phyloP scores from a whole-genome alignment of 1,140 invertebrate genomes.

The Kradibia gibbosae region DNA sequence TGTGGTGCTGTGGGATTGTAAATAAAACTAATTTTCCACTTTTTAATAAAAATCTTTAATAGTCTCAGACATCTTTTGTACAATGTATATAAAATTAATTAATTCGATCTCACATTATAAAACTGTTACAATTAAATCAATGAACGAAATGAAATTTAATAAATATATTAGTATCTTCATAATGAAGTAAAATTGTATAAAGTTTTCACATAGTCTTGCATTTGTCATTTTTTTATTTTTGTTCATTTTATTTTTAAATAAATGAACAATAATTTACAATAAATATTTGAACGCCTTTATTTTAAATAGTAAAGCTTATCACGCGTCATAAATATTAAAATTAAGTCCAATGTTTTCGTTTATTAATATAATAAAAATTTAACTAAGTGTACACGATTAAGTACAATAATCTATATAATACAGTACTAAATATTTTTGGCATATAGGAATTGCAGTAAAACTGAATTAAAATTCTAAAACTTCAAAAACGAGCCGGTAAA shows the following conservation, averaged over 20 bases:
- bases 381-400: neutral
- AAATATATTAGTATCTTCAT: constrained; percentile 51
- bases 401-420: neutral
- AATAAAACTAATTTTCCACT: no score
- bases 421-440: neutral
- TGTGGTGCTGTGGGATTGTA: no score
- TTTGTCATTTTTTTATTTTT: neutral
- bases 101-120: neutral
- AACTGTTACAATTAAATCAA: neutral
- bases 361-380: neutral
- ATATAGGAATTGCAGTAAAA: neutral
- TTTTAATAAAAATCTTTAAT: constrained; percentile 27
- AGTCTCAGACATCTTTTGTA: constrained; percentile 33
- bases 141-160: constrained; percentile 51
- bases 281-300: neutral
- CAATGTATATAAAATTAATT: constrained; percentile 17
- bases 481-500: neutral
- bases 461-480: neutral
- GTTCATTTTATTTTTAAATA: neutral
- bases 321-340: neutral
- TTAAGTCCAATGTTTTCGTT: neutral
- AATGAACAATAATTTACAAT: constrained; percentile 5
- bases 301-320: neutral
- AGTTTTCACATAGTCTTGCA: neutral
- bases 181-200: neutral